Evolutionary conservation across 2,888 invertebrate genomes (phyloP).

Genomic region (Dugesia japonica): DNA sequence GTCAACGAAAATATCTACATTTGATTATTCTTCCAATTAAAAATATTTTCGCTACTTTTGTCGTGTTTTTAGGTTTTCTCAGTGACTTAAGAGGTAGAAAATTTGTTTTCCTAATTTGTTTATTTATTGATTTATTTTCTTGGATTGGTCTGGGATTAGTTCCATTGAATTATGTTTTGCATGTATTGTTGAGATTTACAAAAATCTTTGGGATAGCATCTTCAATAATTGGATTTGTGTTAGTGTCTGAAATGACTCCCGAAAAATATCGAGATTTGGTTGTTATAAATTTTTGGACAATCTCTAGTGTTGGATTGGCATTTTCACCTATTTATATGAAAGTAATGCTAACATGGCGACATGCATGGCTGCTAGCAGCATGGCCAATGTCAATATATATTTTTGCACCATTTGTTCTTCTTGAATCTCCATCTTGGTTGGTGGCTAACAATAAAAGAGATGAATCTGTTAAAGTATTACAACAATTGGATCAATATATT

Average conservation of each 20-base stretch:
- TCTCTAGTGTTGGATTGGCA: background rate
- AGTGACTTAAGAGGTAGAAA: background rate
- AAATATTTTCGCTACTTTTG: background rate
- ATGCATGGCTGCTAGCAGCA: background rate
- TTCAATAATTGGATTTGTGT: background rate
- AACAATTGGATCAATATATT: no score
- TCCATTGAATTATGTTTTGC: background rate
- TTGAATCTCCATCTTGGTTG: background rate
- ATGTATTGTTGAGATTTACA: background rate
- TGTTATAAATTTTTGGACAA: background rate
- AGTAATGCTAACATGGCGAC: background rate
- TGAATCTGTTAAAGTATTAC: background rate
- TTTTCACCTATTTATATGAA: background rate
- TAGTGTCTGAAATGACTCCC: background rate
- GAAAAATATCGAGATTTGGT: background rate
- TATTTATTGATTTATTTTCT: background rate
- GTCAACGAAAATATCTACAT: background rate
- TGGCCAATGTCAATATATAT: background rate
- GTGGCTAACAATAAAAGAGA: background rate
- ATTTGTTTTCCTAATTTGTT: background rate
- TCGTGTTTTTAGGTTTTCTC: background rate
- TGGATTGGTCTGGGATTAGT: background rate
- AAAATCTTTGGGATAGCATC: background rate
- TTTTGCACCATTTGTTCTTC: background rate
- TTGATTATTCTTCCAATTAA: background rate